Base-by-base conservation (phyloP, 2,888 invertebrate genomes). In the Leucophenga montana region DNA sequence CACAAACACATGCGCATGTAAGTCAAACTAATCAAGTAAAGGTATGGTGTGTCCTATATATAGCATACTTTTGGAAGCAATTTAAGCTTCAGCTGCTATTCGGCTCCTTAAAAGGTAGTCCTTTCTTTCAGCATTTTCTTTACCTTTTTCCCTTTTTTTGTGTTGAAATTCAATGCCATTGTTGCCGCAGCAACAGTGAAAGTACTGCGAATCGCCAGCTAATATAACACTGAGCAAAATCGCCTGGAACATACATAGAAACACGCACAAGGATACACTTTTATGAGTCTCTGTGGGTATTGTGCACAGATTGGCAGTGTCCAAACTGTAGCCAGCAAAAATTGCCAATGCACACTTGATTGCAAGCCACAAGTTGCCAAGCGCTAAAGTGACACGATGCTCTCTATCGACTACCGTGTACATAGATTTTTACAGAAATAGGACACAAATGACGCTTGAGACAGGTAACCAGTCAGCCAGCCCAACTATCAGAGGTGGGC, bases 281-380 rank as follows among this genome's bases (percentile, higher is more conserved):
- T 39, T 39, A 39, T 39, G 39, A 39, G 39, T 39, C 39, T 39
- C 39, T 39, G 39, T 11, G 8, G 39, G 39, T 11, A 6, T 46
- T n/a, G n/a, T 50, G 50, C 6, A n/a, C 50, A 50, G 50, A 50
- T 50, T 50, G n/a, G n/a, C 39, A 11, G 39, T 39, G 39, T 39
- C 39, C 39, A 11, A 11, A 39, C 11, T 39, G 39, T 5, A 39
- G 39, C 39, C 3, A 50, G 6, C 50, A 1, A 50, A 46, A 46
- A 46, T 46, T 46, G 50, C 16, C 50, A 50, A 46, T 46, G 50
- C 18, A 6, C 8, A 18, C 50, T 50, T 50, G 50, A 50, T 50
- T 50, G 18, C n/a, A 18, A 50, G 50, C 16, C 50, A 50, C 50
- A 50, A 50, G 50, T 50, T 50, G 50, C 18, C 8, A 50, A 50